Conservation (phyloP, 2,797 vertebrate species). For the Lepus townsendii region DNA sequence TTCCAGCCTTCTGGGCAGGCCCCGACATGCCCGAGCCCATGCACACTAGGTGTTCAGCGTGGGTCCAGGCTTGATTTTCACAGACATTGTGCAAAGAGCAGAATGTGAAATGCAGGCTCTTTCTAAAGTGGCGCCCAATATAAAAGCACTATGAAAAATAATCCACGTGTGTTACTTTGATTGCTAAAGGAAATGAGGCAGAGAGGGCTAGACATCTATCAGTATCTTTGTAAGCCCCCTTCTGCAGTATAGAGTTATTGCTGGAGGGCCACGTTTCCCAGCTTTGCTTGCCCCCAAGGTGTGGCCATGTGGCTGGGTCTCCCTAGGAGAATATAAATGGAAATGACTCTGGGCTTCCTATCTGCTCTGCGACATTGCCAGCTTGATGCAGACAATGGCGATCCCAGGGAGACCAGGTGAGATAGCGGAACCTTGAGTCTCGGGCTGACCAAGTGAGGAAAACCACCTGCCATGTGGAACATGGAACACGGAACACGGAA, state of each 20-base stretch:
- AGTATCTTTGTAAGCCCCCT: not conserved
- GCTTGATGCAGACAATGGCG: not conserved
- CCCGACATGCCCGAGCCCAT: not conserved
- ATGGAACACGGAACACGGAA: not conserved
- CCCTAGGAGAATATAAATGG: not conserved
- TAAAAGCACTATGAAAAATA: not conserved
- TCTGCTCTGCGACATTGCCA: not conserved
- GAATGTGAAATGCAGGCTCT: not conserved
- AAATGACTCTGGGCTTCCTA: not conserved
- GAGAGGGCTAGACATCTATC: not conserved
- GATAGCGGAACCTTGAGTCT: not conserved
- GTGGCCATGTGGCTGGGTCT: not conserved
- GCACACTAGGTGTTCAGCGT: not conserved
- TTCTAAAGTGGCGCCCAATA: not conserved
- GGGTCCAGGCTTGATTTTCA: not conserved
- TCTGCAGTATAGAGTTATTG: not conserved
- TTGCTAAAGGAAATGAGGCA: conserved; percentile 21
- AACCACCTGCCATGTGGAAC: not conserved
- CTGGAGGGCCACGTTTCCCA: not conserved
- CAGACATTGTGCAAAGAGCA: not conserved
- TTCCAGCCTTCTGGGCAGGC: not conserved
- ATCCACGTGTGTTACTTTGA: not conserved
- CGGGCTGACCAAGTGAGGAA: not conserved
- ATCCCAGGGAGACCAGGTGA: not conserved
- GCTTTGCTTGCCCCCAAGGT: not conserved